Percentiles rank a stretch among this genome's conserved stretches.
These are phyloP conservation scores for Datnioides undecimradiatus DNA, from an alignment of 2,113 vertebrate species.

Conservation along the genomic window DNA sequence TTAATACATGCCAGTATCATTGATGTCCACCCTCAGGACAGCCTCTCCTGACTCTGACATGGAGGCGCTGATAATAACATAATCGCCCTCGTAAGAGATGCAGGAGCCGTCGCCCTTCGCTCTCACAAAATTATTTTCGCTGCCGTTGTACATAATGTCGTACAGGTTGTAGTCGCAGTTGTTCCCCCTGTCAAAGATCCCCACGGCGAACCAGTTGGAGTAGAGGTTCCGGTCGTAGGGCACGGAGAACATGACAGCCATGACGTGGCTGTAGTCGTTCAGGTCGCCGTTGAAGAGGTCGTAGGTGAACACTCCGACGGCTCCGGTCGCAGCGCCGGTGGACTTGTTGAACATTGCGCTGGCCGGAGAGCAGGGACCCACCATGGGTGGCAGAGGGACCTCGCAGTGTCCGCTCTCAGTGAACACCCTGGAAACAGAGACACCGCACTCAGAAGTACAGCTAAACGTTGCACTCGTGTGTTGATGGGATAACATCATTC, in stretches of 20 bases:
- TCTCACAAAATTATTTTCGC: slow-evolving; percentile 61
- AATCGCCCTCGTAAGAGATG: slow-evolving; percentile 62
- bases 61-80: slow-evolving; percentile 56
- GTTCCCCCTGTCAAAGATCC: slow-evolving; percentile 62
- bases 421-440: slow-evolving; percentile 59
- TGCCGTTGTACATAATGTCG: slow-evolving; percentile 66
- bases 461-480: too few relatives aligned
- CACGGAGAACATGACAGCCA: slow-evolving; percentile 76
- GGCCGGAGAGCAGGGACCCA: slow-evolving; percentile 51
- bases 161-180: slow-evolving; percentile 70
- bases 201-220: slow-evolving; percentile 73
- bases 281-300: slow-evolving; percentile 61
- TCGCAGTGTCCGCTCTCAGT: slow-evolving; percentile 68
- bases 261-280: slow-evolving; percentile 62
- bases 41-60: slow-evolving; percentile 72
- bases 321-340: slow-evolving; percentile 48
- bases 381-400: slow-evolving; percentile 60
- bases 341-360: slow-evolving; percentile 64
- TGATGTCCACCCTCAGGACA: slow-evolving; percentile 61
- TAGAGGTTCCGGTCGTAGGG: slow-evolving; percentile 71
- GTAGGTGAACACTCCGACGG: slow-evolving; percentile 73
- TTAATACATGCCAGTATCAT: slow-evolving; percentile 63
- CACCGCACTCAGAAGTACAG: not conserved
- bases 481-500: too few relatives aligned
- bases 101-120: slow-evolving; percentile 65